Evolutionary conservation across 2,797 vertebrate genomes (phyloP), one percentile per base, ranked within the genome.

Genomic region (Mionectes olivaceus): DNA sequence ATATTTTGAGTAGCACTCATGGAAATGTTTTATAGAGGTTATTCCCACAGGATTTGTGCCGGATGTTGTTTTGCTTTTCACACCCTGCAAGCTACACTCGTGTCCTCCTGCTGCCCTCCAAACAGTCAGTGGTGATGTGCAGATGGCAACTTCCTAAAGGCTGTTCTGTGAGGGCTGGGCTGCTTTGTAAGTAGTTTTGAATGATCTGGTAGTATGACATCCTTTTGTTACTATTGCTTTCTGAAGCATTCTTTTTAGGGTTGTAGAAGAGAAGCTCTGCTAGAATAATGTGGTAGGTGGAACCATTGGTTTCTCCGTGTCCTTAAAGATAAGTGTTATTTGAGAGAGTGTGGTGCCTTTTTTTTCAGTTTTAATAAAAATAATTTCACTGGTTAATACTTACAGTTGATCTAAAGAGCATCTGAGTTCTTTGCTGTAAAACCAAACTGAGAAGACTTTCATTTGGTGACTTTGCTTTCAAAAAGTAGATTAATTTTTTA

Each of bases 111-210:
- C 84, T 76, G 44, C 49, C 47, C 76, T 79, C 14, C 33, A 30
- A 11, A 5, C 16, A 11, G 37, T n/a, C 76, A 7, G 32, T 75
- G 70, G 22, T 88, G 78, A n/a, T 56, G 81, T 41, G 52, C 78
- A 55, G 21, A 7, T 43, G 70, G 49, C 39, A 71, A 37, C 69
- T 76, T 78, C 33, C 13, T 21, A 24, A 18, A 56, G 28, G 74
- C 37, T 89, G 30, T 46, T 57, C 46, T 65, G 28, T 17, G 39
- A 39, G 61, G 3, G 2, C 37, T 57, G 57, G 3, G 3, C 37
- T 57, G 67, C n/a, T 78, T 79, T 81, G 82, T 35, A 28, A n/a
- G 57, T 49, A 24, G 13, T 84, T 81, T 14, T 87, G 69, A 78
- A 55, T 37, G 35, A 57, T 50, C 32, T 81, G 19, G 18, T 69